Conservation (phyloP, 2,113 vertebrate genomes). For the Dicentrarchus labrax region DNA sequence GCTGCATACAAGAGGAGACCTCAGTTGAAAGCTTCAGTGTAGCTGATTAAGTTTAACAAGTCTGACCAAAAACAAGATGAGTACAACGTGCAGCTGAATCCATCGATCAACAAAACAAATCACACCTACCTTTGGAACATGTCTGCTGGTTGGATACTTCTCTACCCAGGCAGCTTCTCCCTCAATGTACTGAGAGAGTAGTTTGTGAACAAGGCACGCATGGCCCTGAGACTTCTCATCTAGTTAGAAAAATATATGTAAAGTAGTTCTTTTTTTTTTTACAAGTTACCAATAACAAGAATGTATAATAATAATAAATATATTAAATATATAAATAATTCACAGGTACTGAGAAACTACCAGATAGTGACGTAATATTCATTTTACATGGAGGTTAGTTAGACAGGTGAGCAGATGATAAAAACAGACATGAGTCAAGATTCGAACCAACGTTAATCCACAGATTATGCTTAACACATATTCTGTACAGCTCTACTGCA, state of each 20-base stretch:
- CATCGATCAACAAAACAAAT: background rate
- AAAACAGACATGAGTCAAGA: background rate
- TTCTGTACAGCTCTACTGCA: too few species aligned
- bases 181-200: slow-evolving; percentile 69
- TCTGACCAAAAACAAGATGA: too few species aligned
- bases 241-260: slow-evolving; percentile 34
- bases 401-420: background rate
- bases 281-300: background rate
- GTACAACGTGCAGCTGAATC: background rate
- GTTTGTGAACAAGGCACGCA: slow-evolving; percentile 78
- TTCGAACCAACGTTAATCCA: background rate
- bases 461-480: background rate
- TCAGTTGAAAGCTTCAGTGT: background rate
- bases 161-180: slow-evolving; percentile 68
- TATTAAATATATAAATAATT: too few species aligned
- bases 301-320: too few species aligned
- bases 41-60: too few species aligned
- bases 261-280: background rate
- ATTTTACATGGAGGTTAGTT: background rate
- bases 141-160: slow-evolving; percentile 75
- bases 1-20: slow-evolving; percentile 59
- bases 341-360: background rate
- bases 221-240: slow-evolving; percentile 70
- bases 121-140: slow-evolving; percentile 74
- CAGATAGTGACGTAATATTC: background rate